Conservation (phyloP, 2,113 vertebrate genomes). For the Fregata magnificens region DNA sequence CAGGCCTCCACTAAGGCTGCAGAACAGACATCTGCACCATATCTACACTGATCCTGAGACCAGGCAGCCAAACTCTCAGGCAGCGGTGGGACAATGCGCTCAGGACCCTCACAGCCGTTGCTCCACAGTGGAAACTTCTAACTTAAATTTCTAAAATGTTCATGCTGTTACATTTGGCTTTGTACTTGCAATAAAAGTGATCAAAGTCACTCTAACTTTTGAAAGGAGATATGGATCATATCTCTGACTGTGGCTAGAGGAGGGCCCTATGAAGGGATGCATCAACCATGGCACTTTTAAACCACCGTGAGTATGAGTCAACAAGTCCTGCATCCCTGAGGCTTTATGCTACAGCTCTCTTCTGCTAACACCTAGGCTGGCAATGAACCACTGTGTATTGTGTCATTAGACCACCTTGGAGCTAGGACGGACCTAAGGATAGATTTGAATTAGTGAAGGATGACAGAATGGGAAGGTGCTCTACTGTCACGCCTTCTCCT, state of each 20-base stretch:
- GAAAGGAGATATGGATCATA: not conserved
- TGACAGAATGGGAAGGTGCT: constrained; percentile 12
- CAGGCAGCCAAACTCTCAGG: not conserved
- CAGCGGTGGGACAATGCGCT: not conserved
- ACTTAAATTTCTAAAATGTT: not conserved
- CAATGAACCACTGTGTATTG: not conserved
- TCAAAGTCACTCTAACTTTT: not conserved
- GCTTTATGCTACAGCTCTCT: not conserved
- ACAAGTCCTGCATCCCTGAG: not conserved
- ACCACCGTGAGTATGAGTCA: not conserved
- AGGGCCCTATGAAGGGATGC: not conserved
- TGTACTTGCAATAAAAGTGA: not conserved
- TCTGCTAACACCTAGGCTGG: not conserved
- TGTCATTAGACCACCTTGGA: constrained; percentile 20
- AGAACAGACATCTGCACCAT: not conserved
- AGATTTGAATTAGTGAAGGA: not conserved
- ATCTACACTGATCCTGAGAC: not conserved
- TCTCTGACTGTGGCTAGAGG: not conserved
- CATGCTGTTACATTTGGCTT: not conserved
- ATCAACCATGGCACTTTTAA: not conserved
- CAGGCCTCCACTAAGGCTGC: not conserved
- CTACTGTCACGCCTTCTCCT: not conserved
- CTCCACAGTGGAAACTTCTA: not conserved
- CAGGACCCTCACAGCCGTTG: rapidly evolving
- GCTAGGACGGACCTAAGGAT: not conserved